These are phyloP conservation scores for Amniataba percoides DNA, from an alignment of 2,797 vertebrate species.

Conservation along the genomic window DNA sequence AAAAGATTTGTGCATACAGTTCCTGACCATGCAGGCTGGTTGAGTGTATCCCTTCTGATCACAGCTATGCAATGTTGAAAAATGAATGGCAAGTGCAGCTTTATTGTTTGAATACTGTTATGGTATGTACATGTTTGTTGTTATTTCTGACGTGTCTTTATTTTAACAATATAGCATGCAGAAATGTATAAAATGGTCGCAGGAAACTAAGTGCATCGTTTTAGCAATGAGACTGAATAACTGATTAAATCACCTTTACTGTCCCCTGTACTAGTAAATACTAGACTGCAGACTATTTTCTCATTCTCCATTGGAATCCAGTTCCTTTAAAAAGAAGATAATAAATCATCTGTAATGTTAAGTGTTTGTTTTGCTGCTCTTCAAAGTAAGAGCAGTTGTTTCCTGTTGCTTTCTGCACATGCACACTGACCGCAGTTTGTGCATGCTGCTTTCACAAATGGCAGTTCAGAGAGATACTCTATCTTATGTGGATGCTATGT, in stretches of 20 bases:
- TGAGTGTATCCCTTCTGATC: constrained; percentile 63
- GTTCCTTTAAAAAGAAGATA: not conserved
- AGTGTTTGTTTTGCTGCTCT: constrained; percentile 35
- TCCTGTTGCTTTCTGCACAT: constrained; percentile 24
- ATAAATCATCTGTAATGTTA: constrained; percentile 20
- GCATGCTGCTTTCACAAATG: constrained; percentile 49
- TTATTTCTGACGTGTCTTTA: constrained; percentile 54
- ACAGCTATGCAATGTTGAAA: constrained; percentile 82
- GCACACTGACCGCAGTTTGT: constrained; percentile 54
- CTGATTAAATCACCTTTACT: constrained; percentile 1
- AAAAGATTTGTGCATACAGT: constrained; percentile 10
- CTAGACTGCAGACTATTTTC: constrained; percentile 6
- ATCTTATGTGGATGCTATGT: constrained; percentile 42
- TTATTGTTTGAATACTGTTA: constrained; percentile 60
- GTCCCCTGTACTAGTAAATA: not conserved
- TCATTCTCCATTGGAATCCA: not conserved
- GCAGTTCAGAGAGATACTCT: constrained; percentile 19
- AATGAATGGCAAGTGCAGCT: constrained; percentile 80
- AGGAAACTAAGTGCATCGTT: constrained; percentile 12
- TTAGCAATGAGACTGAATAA: constrained; percentile 5
- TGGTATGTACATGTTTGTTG: constrained; percentile 45
- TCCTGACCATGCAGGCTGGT: constrained; percentile 50
- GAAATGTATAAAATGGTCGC: constrained; percentile 44
- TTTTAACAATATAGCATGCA: constrained; percentile 68
- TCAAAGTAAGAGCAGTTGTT: constrained; percentile 20